Evolutionary conservation across 2,797 vertebrate species (phyloP).

Genomic region (Euphonia xanthogaster): DNA sequence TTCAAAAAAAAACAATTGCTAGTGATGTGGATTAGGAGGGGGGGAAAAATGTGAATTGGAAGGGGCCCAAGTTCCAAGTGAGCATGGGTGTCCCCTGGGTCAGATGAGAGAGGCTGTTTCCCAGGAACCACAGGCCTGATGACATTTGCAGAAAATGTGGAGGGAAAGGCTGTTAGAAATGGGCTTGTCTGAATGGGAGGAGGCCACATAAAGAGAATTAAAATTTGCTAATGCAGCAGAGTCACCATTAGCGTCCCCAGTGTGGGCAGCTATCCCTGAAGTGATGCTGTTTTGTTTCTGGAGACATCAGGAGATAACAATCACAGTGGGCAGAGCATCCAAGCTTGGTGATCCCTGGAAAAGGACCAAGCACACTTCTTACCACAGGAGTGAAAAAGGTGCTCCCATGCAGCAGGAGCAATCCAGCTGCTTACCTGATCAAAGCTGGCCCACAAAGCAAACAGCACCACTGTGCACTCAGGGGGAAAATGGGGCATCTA

Average conservation of each 20-base stretch:
- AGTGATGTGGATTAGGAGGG: neutral
- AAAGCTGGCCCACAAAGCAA: neutral
- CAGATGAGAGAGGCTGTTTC: slow-evolving; percentile 56
- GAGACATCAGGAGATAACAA: neutral
- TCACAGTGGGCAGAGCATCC: neutral
- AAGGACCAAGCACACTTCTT: neutral
- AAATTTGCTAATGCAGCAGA: slow-evolving; percentile 14
- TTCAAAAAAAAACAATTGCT: slow-evolving; percentile 58
- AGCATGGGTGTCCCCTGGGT: slow-evolving; percentile 53
- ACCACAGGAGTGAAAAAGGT: neutral
- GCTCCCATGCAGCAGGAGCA: neutral
- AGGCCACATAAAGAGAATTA: neutral
- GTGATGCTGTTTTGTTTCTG: neutral
- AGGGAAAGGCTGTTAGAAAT: slow-evolving; percentile 42
- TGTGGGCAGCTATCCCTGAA: neutral
- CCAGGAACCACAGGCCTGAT: slow-evolving; percentile 57
- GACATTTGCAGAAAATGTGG: slow-evolving; percentile 56
- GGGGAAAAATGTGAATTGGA: neutral
- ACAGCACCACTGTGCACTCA: neutral
- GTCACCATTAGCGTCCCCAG: neutral
- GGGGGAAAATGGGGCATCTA: neutral
- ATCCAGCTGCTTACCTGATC: neutral
- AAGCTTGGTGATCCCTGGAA: neutral
- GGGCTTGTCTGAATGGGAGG: neutral
- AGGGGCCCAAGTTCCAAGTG: neutral